Evolutionary conservation across 53 echinoderm and acorn worm genomes (phyloP).

Genomic region (Henricia sp.): DNA sequence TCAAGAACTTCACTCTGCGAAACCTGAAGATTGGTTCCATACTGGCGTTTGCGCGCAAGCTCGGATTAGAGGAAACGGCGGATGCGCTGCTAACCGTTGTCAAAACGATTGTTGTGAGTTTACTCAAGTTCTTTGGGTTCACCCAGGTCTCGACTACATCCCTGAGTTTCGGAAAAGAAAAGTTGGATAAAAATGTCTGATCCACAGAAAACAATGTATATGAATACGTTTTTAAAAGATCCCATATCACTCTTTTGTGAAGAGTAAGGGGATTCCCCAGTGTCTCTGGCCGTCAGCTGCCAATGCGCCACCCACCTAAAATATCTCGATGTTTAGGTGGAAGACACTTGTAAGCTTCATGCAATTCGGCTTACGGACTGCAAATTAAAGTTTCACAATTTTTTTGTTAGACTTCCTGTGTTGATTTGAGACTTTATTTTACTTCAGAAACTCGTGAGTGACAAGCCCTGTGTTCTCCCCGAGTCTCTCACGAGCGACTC

Average conservation of each 20-base stretch:
- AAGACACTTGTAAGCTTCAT: too few species aligned
- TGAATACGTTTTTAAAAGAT: too few species aligned
- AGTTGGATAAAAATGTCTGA: too few species aligned
- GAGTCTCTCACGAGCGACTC: conserved; percentile 48
- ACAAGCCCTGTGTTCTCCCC: conserved; percentile 55
- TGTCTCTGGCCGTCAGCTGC: background rate
- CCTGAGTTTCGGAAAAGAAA: too few species aligned
- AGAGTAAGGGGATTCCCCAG: too few species aligned
- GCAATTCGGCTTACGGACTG: too few species aligned
- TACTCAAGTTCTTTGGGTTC: background rate
- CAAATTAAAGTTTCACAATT: too few species aligned
- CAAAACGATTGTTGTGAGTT: conserved; percentile 46
- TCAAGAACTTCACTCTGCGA: conserved; percentile 48
- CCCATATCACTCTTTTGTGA: too few species aligned
- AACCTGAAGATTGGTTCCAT: conserved; percentile 61
- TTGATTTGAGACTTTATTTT: background rate
- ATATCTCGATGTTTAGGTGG: too few species aligned
- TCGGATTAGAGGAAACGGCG: conserved; percentile 31
- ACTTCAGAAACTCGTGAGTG: conserved; percentile 28
- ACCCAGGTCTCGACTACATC: too few species aligned
- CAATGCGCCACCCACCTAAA: background rate
- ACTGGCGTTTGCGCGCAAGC: conserved; percentile 38
- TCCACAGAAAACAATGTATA: too few species aligned
- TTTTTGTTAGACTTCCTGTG: too few species aligned
- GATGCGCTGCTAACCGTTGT: conserved; percentile 41